Evolutionary conservation across 2,113 vertebrate genomes (phyloP).

Genomic region (Megatriorchis doriae): DNA sequence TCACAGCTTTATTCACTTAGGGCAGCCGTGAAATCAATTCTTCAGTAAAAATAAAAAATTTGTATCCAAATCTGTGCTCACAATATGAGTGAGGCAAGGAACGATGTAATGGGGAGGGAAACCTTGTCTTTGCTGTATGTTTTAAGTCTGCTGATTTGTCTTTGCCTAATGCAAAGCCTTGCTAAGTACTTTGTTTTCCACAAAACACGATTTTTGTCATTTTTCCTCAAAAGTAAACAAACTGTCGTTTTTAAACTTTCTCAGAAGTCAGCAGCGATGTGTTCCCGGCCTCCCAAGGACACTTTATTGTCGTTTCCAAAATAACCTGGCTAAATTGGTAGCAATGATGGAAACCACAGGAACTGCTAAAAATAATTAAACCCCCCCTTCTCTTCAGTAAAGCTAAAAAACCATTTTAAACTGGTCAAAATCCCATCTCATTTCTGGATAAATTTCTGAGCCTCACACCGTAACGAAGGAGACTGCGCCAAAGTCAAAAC

Average conservation of each 20-base stretch:
- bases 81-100: neutral
- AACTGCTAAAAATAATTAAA: neutral
- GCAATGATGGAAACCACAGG: neutral
- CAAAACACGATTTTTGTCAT: neutral
- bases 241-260: neutral
- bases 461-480: neutral
- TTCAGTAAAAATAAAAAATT: slow-evolving; percentile 1
- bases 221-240: neutral
- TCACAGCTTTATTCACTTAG: slow-evolving; percentile 44
- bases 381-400: neutral
- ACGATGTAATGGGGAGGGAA: fast-evolving
- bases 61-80: neutral
- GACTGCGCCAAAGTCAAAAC: neutral
- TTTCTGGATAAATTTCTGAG: neutral
- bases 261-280: neutral
- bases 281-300: neutral
- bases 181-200: neutral
- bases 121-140: neutral
- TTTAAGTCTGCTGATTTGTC: neutral
- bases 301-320: neutral
- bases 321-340: neutral
- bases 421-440: neutral
- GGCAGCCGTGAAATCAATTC: slow-evolving; percentile 40
- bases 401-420: neutral
- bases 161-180: neutral